Evolutionary conservation across 2,888 invertebrate species (phyloP).

Genomic region (Drosophila greeni): DNA sequence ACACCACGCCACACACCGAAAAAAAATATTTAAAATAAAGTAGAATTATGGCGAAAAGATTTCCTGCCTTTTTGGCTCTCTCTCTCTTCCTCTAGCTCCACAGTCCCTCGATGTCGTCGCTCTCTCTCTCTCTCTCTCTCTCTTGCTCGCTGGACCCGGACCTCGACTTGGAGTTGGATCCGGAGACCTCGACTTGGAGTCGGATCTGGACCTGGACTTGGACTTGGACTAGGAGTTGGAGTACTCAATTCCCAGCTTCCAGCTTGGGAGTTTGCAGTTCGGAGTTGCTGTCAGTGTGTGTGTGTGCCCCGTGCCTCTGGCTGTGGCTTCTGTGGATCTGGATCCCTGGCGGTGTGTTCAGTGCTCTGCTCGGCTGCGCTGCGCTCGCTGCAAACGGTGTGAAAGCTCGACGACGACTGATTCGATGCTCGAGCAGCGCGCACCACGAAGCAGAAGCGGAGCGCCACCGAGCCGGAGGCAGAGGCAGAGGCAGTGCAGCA

Average conservation of each 20-base stretch:
- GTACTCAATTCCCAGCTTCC: too few species aligned
- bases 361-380: constrained; percentile 49
- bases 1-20: constrained; percentile 21
- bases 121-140: constrained; percentile 1
- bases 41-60: constrained; percentile 23
- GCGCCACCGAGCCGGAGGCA: constrained; percentile 12
- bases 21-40: constrained; percentile 14
- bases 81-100: constrained; percentile 6
- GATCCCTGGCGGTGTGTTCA: constrained; percentile 44
- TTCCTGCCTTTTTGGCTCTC: constrained; percentile 23
- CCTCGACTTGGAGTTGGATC: constrained; percentile 3
- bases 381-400: constrained; percentile 75
- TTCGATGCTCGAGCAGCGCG: constrained; percentile 61
- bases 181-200: background rate
- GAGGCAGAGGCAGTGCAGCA: constrained; percentile 30
- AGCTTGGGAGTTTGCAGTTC: background rate
- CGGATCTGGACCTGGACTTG: background rate
- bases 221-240: background rate
- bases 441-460: constrained; percentile 61
- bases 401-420: constrained; percentile 79
- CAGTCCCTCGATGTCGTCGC: constrained; percentile 6
- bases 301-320: constrained; percentile 10
- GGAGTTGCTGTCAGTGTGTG: background rate
- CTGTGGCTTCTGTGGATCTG: constrained; percentile 20
- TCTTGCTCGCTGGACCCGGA: constrained; percentile 2